Evolutionary conservation across 2,888 invertebrate genomes (phyloP).

Genomic region (Abscondita cerata): DNA sequence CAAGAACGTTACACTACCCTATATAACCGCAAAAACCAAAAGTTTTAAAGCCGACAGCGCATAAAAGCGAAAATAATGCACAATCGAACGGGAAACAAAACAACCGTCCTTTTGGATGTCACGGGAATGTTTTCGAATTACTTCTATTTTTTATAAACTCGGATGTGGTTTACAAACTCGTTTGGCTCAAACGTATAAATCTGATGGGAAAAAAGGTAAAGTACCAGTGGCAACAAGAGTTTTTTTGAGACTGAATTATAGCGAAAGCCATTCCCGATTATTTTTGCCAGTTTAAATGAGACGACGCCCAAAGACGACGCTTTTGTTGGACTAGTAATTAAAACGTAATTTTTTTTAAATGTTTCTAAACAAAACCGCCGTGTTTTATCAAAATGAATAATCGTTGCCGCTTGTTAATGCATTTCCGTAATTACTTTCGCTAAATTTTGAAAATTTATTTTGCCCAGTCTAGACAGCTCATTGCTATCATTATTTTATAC

Average conservation of each 20-base stretch:
- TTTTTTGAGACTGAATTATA: neutral
- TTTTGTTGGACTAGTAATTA: neutral
- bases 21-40: slow-evolving; percentile 9
- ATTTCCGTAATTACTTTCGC: slow-evolving; percentile 22
- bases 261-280: neutral
- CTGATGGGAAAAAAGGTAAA: neutral
- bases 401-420: slow-evolving; percentile 19
- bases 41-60: slow-evolving; percentile 17
- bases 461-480: slow-evolving; percentile 37
- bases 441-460: slow-evolving; percentile 17
- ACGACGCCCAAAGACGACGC: neutral
- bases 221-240: neutral
- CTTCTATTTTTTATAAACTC: slow-evolving; percentile 14
- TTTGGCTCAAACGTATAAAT: slow-evolving; percentile 8
- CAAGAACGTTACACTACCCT: slow-evolving; percentile 15
- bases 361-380: neutral
- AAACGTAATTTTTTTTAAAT: slow-evolving; percentile 1
- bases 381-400: slow-evolving; percentile 18
- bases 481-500: slow-evolving; percentile 45
- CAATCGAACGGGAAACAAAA: slow-evolving; percentile 11
- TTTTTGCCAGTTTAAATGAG: neutral
- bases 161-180: slow-evolving; percentile 6
- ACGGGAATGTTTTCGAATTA: slow-evolving; percentile 9
- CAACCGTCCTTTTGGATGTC: slow-evolving; percentile 6
- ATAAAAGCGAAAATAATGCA: slow-evolving; percentile 23